Conservation (phyloP, 2,797 vertebrate species). For the Catostomus latipinnis region DNA sequence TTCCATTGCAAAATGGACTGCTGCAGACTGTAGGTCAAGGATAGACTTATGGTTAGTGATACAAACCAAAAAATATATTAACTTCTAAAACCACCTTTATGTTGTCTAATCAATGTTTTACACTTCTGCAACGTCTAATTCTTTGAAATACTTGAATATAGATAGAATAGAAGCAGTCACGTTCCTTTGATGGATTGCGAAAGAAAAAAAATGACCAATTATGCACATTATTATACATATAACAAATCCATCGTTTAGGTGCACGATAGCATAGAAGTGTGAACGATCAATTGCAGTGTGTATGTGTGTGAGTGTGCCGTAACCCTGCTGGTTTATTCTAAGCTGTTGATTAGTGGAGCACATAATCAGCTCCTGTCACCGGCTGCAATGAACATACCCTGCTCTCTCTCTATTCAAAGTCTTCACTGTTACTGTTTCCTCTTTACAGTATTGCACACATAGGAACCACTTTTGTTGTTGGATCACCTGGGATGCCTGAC, state of each 20-base stretch:
- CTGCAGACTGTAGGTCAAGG: too few species aligned
- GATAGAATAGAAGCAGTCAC: constrained; percentile 6
- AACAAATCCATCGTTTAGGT: constrained; percentile 31
- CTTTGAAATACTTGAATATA: too few species aligned
- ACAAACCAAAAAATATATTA: too few species aligned
- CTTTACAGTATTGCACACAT: constrained; percentile 23
- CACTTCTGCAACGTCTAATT: too few species aligned
- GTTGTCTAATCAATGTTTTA: too few species aligned
- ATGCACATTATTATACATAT: constrained; percentile 25
- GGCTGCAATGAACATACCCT: constrained; percentile 69
- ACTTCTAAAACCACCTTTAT: too few species aligned
- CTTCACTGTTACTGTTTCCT: constrained; percentile 41
- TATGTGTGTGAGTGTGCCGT: constrained; percentile 38
- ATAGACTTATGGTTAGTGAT: too few species aligned
- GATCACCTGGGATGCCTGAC: constrained; percentile 7
- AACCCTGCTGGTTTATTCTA: constrained; percentile 63
- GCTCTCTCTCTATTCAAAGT: constrained; percentile 33
- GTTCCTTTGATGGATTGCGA: constrained; percentile 16
- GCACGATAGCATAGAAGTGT: constrained; percentile 58
- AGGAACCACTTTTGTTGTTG: constrained; percentile 24
- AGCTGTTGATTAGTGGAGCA: constrained; percentile 83
- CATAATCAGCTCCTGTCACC: constrained; percentile 82
- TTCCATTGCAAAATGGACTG: too few species aligned
- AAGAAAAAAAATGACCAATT: constrained; percentile 22
- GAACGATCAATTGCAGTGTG: constrained; percentile 20